These are phyloP conservation scores for Bucorvus abyssinicus DNA, from an alignment of 2,797 vertebrate genomes.

Conservation along the genomic window DNA sequence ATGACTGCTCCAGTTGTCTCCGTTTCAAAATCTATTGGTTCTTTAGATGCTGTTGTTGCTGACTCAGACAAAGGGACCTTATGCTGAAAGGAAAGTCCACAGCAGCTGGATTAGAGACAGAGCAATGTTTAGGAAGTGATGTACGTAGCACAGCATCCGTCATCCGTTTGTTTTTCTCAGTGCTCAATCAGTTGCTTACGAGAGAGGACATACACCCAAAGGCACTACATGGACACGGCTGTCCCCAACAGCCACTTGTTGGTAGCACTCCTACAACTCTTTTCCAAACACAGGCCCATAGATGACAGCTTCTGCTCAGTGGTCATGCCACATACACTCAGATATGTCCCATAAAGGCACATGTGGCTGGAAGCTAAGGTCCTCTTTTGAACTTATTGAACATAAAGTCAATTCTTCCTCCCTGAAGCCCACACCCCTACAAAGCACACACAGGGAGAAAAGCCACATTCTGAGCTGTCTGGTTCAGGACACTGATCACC, in stretches of 20 bases:
- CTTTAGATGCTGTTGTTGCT: neutral
- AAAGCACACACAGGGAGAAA: neutral
- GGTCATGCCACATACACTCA: neutral
- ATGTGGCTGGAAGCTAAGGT: neutral
- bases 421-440: neutral
- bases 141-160: neutral
- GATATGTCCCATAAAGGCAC: neutral
- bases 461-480: neutral
- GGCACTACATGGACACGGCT: neutral
- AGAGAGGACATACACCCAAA: neutral
- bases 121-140: neutral
- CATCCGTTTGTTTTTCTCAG: neutral
- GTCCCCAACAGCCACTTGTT: neutral
- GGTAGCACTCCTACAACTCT: neutral
- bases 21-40: neutral
- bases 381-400: neutral
- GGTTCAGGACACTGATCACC: neutral
- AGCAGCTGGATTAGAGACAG: neutral
- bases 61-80: neutral
- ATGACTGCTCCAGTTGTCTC: slow-evolving; percentile 21
- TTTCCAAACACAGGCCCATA: neutral
- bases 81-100: neutral
- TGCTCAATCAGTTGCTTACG: accelerated
- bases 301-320: neutral
- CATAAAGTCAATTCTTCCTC: neutral